Conservation (phyloP, 2,797 vertebrate species). For the Myripristis jacobus region DNA sequence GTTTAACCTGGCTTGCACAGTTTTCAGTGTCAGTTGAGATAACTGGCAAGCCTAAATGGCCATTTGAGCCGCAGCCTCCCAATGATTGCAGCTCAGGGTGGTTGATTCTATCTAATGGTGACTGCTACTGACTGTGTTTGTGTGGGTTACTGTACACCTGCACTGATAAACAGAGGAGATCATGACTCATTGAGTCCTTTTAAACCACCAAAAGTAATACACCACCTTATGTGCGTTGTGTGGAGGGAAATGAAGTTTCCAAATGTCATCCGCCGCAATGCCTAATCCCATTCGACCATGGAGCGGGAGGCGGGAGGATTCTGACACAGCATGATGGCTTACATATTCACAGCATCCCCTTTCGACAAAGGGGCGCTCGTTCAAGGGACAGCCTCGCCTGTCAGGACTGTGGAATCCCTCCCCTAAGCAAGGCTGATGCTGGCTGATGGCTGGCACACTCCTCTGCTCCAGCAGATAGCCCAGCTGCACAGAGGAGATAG, state of each 20-base stretch:
- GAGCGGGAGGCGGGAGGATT: slow-evolving; percentile 6
- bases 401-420: not conserved
- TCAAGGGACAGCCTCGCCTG: not conserved
- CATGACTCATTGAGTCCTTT: too few species aligned
- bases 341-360: slow-evolving; percentile 3
- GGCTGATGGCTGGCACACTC: not conserved
- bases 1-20: not conserved
- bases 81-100: not conserved
- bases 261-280: not conserved
- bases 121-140: not conserved
- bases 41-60: not conserved
- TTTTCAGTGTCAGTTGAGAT: not conserved
- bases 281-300: slow-evolving; percentile 2
- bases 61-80: not conserved
- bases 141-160: not conserved
- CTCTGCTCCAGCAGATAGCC: not conserved
- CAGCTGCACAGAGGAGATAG: slow-evolving; percentile 6
- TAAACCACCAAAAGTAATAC: not conserved
- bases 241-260: not conserved
- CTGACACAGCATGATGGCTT: slow-evolving; percentile 12
- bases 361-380: not conserved
- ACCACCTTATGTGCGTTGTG: not conserved
- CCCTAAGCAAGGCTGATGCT: not conserved
- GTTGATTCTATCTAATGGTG: not conserved
- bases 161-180: not conserved